phyloP scores from a whole-genome alignment of 2,113 vertebrate genomes.

The Aramus guarauna region DNA sequence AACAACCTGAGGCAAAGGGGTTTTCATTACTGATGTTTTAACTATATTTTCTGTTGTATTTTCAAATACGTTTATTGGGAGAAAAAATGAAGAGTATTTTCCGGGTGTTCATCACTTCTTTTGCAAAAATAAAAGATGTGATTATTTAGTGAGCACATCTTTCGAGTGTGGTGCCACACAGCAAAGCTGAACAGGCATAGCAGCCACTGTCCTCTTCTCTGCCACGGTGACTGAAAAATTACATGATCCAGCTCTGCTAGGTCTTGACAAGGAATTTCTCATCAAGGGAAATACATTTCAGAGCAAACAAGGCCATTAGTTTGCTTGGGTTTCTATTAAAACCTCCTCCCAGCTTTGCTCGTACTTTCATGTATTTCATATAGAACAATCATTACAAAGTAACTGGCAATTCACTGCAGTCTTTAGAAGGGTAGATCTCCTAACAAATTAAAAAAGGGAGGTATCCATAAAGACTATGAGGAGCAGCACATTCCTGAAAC shows the following conservation, averaged over 20 bases:
- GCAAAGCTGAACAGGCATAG: not conserved
- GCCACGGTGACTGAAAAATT: not conserved
- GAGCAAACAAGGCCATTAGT: not conserved
- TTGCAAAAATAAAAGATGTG: not conserved
- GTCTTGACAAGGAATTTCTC: not conserved
- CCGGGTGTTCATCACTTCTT: not conserved
- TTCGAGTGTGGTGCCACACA: not conserved
- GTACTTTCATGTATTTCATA: not conserved
- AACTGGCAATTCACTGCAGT: not conserved
- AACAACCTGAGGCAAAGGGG: not conserved
- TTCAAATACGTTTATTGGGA: not conserved
- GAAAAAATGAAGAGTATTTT: not conserved
- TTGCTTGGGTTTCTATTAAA: not conserved
- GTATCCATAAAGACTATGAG: not conserved
- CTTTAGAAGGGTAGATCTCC: not conserved
- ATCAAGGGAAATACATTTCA: not conserved
- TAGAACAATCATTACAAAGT: not conserved
- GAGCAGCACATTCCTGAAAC: slow-evolving; percentile 30
- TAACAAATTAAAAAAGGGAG: not conserved
- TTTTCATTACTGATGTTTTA: not conserved
- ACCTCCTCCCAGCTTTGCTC: not conserved
- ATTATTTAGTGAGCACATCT: not conserved
- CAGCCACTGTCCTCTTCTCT: not conserved
- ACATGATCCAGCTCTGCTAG: not conserved
- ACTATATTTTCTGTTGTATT: slow-evolving; percentile 8